These are phyloP conservation scores for Zaprionus ghesquierei DNA, from an alignment of 1,140 invertebrate genomes.

Conservation along the genomic window DNA sequence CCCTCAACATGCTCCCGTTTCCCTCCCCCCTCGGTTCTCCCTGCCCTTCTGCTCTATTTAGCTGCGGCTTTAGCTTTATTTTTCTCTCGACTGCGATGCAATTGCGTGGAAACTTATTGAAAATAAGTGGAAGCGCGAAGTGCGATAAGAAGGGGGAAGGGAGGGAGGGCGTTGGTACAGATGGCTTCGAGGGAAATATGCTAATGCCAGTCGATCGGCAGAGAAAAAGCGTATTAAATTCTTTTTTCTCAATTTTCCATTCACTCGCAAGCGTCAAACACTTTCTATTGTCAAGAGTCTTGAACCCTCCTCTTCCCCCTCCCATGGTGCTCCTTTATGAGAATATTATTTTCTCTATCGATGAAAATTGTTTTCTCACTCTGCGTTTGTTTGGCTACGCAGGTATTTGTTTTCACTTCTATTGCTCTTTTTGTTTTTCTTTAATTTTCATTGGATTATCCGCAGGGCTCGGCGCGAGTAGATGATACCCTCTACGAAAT, in stretches of 20 bases:
- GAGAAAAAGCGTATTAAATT: slow-evolving; percentile 70
- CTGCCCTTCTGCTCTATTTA: slow-evolving; percentile 23
- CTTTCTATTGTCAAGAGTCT: slow-evolving; percentile 57
- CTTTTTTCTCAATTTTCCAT: slow-evolving; percentile 23
- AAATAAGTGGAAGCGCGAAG: slow-evolving; percentile 9
- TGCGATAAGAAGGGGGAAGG: not conserved
- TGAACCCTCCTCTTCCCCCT: not conserved
- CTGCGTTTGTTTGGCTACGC: slow-evolving; percentile 30
- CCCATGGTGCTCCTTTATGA: slow-evolving; percentile 29
- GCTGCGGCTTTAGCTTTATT: slow-evolving; percentile 41
- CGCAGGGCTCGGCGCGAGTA: slow-evolving; percentile 31
- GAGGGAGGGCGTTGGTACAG: not conserved
- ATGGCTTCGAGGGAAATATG: slow-evolving; percentile 53
- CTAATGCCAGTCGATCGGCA: slow-evolving; percentile 47
- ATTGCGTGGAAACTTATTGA: slow-evolving; percentile 71
- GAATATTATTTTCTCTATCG: slow-evolving; percentile 54
- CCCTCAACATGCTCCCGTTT: not conserved
- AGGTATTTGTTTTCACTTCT: slow-evolving; percentile 33
- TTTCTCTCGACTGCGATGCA: slow-evolving; percentile 42
- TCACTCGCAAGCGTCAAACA: slow-evolving; percentile 53
- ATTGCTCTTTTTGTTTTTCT: slow-evolving; percentile 50
- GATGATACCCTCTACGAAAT: slow-evolving; percentile 44
- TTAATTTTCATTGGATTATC: slow-evolving; percentile 65
- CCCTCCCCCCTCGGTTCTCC: not conserved
- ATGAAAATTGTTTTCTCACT: slow-evolving; percentile 66